Evolutionary conservation across 2,888 invertebrate species (phyloP), one percentile per base, ranked within the genome.

Genomic region (Apodemia mormo): DNA sequence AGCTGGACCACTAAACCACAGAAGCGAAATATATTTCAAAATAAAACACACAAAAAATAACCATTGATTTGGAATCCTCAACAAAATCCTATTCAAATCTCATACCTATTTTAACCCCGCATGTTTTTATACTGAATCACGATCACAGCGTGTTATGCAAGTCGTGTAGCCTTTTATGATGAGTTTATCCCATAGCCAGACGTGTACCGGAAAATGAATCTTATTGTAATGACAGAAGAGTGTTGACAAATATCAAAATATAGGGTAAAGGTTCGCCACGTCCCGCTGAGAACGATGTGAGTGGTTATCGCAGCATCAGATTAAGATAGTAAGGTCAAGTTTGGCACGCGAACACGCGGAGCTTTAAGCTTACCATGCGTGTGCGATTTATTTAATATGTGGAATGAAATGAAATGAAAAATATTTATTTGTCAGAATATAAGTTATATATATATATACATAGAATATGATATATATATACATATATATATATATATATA

Each of bases 291-390:
- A 86, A 84, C 90, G 84, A 87, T 86, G 87, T 86, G 84, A 86
- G 86, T 82, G 86, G 89, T 87, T 89, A 90, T 90, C 91, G 88
- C 79, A 73, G 78, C 83, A 89, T 89, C 88, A 85, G 88, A 88
- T 90, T 86, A 82, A 90, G 89, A 89, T 90, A 88, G 78, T 78
- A 83, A 88, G 92, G 92, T 91, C 90, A 88, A 85, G 86, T 86
- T 83, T 82, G 84, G 87, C 88, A 88, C 86, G 88, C 85, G 84
- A 86, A 83, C 82, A 79, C 81, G 84, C 85, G 84, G 82, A 80
- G 61, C 33, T 64, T 37, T 4, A 33, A 33, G 12, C 37, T 61
- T 3, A 61, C 30, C 61, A 61, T 61, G 0, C 33, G 37, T 6
- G 61, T 14, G 6, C 61, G 33, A 37, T 30, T 61, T 45, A 45